These are phyloP conservation scores for Oreohelix idahoensis DNA, from an alignment of 1,140 invertebrate species.

Conservation along the genomic window DNA sequence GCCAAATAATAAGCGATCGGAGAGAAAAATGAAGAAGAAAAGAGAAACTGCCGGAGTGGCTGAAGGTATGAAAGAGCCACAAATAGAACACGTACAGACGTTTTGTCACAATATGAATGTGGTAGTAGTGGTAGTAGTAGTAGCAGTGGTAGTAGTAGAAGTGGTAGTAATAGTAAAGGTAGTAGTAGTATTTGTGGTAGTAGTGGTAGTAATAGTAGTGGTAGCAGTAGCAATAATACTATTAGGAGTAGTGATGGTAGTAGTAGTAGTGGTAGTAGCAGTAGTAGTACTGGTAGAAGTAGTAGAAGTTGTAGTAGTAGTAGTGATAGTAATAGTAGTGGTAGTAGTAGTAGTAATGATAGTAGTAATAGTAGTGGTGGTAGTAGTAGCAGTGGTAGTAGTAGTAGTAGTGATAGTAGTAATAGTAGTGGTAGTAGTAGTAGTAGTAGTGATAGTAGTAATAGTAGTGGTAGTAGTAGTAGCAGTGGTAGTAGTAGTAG, in stretches of 20 bases:
- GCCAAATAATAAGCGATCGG: no score
- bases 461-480: neutral
- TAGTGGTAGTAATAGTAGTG: neutral
- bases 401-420: neutral
- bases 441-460: neutral
- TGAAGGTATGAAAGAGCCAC: no score
- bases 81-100: no score
- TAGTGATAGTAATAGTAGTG: neutral
- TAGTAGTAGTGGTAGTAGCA: neutral
- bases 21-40: no score
- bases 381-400: neutral
- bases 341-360: neutral
- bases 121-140: slow-evolving; percentile 2
- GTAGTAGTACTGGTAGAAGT: neutral
- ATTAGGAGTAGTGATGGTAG: no score
- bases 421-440: neutral
- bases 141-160: neutral
- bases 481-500: neutral
- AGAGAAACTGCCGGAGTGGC: no score
- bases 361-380: neutral
- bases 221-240: no score
- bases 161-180: no score
- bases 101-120: no score
- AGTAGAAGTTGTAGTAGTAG: neutral
- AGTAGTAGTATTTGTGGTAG: no score